Evolutionary conservation across 2,888 invertebrate species (phyloP).

Genomic region (Alcis repandata): DNA sequence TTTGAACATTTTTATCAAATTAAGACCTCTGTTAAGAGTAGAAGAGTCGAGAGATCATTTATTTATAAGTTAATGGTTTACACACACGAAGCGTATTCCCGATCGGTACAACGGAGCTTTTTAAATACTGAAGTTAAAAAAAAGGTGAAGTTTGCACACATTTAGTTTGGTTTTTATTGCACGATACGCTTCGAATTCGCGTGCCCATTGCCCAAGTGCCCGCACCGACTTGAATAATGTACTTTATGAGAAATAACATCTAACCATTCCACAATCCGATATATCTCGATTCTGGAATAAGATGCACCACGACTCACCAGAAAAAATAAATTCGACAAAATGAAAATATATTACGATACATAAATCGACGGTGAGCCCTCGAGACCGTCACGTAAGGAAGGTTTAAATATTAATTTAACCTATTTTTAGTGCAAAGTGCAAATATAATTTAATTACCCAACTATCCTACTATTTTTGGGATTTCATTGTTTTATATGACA

Average conservation of each 20-base stretch:
- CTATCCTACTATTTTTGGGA: conserved; percentile 63
- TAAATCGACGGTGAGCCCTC: conserved; percentile 51
- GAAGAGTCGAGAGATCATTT: conserved; percentile 23
- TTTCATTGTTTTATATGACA: conserved; percentile 57
- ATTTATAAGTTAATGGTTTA: conserved; percentile 28
- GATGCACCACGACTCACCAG: conserved; percentile 51
- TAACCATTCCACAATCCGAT: conserved; percentile 45
- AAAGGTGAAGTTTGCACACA: too few relatives aligned
- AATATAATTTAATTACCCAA: conserved; percentile 64
- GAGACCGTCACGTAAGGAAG: conserved; percentile 47
- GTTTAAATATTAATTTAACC: conserved; percentile 61
- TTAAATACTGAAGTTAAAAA: too few relatives aligned
- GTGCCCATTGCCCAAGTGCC: conserved; percentile 22
- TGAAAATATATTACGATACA: conserved; percentile 51
- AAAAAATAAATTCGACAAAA: conserved; percentile 51
- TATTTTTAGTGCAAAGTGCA: conserved; percentile 70
- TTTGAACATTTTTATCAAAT: conserved; percentile 28
- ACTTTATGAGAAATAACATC: conserved; percentile 54
- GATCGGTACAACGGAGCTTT: neutral
- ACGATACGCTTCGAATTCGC: conserved; percentile 22
- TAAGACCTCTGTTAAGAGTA: conserved; percentile 23
- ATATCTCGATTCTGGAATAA: conserved; percentile 48
- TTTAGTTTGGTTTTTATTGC: neutral
- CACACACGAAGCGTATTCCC: conserved; percentile 30
- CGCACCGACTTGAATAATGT: conserved; percentile 35